Evolutionary conservation across 2,888 invertebrate species (phyloP).

Genomic region (Mylabris sibirica): DNA sequence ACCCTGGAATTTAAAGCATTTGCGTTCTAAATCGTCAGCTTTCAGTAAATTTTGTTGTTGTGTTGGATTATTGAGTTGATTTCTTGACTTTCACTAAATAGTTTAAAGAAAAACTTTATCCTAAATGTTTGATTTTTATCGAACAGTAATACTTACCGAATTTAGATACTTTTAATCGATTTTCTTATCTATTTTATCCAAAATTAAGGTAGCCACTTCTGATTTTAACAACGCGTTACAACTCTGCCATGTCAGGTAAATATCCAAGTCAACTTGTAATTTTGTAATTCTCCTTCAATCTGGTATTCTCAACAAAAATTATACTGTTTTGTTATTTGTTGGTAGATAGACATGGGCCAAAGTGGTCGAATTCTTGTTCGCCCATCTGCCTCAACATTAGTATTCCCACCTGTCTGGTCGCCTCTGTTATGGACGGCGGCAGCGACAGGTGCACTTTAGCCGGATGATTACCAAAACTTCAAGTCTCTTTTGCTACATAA

Average conservation of each 20-base stretch:
- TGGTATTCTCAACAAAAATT: background rate
- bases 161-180: no score
- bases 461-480: constrained; percentile 8
- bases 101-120: no score
- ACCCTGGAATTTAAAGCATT: no score
- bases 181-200: no score
- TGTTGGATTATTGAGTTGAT: no score
- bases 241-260: background rate
- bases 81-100: no score
- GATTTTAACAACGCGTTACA: no score
- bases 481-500: background rate
- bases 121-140: no score
- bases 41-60: no score
- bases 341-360: background rate
- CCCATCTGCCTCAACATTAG: background rate
- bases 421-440: background rate
- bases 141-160: no score
- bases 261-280: background rate
- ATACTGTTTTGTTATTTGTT: background rate
- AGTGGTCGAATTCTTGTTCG: constrained; percentile 11
- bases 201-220: no score
- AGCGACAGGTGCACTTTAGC: background rate
- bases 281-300: background rate
- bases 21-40: no score
- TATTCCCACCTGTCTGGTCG: background rate